phyloP scores from a whole-genome alignment of 1,140 invertebrate species.

The Zophobas atratus region DNA sequence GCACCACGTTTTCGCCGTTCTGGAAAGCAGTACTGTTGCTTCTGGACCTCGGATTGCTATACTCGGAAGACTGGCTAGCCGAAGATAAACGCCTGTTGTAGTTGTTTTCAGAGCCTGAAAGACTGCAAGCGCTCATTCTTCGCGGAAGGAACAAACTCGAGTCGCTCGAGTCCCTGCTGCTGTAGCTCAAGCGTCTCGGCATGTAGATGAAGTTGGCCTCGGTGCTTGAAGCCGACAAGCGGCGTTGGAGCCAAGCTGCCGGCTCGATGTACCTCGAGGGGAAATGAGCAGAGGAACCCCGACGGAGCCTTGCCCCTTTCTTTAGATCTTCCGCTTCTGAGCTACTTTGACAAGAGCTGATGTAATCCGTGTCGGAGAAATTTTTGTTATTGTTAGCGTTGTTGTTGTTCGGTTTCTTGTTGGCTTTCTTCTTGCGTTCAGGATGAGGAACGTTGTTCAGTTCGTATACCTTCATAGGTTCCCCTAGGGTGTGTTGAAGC shows the following conservation, averaged over 20 bases:
- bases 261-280: slow-evolving; percentile 71
- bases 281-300: slow-evolving; percentile 73
- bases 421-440: slow-evolving; percentile 71
- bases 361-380: slow-evolving; percentile 59
- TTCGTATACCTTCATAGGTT: slow-evolving; percentile 71
- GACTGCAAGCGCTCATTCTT: slow-evolving; percentile 73
- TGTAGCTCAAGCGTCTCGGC: slow-evolving; percentile 72
- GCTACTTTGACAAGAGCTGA: slow-evolving; percentile 76
- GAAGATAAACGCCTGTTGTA: slow-evolving; percentile 71
- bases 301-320: slow-evolving; percentile 67
- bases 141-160: slow-evolving; percentile 71
- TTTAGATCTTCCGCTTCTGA: slow-evolving; percentile 78
- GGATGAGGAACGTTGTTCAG: slow-evolving; percentile 73
- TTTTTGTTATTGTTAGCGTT: slow-evolving; percentile 60
- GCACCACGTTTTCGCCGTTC: slow-evolving; percentile 79
- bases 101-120: slow-evolving; percentile 66
- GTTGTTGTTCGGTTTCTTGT: slow-evolving; percentile 66
- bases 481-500: slow-evolving; percentile 65
- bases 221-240: slow-evolving; percentile 73
- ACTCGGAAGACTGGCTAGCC: slow-evolving; percentile 69
- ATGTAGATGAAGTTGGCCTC: slow-evolving; percentile 73
- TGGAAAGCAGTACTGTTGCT: slow-evolving; percentile 72
- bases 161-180: slow-evolving; percentile 73
- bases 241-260: slow-evolving; percentile 77
- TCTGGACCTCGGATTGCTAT: slow-evolving; percentile 68